phyloP scores from a whole-genome alignment of 2,797 vertebrate species.

The Neosalanx taihuensis region DNA sequence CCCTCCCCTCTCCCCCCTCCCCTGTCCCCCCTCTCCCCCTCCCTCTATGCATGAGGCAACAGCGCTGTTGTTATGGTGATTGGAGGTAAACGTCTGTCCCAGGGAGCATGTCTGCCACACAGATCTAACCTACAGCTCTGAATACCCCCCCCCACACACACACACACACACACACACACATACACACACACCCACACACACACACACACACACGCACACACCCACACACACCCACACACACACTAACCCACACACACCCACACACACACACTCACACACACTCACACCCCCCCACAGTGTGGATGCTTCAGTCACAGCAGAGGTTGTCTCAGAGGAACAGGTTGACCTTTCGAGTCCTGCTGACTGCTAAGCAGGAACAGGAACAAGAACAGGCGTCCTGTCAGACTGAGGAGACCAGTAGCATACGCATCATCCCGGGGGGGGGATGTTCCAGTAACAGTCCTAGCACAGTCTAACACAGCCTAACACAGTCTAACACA shows the following conservation, averaged over 20 bases:
- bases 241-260: too few relatives aligned
- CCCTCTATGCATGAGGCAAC: neutral
- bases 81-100: slow-evolving; percentile 24
- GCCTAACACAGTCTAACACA: too few relatives aligned
- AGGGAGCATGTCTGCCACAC: slow-evolving; percentile 18
- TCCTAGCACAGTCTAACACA: too few relatives aligned
- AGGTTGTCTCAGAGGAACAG: slow-evolving; percentile 14
- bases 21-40: neutral
- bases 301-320: slow-evolving; percentile 21
- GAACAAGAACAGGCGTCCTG: neutral
- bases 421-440: neutral
- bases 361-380: slow-evolving; percentile 25
- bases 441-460: neutral
- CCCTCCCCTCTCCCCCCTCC: too few relatives aligned
- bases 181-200: too few relatives aligned
- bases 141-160: neutral
- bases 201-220: too few relatives aligned
- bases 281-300: neutral
- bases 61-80: slow-evolving; percentile 9
- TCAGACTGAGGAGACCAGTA: slow-evolving; percentile 8
- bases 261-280: neutral
- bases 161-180: neutral
- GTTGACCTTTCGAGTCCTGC: slow-evolving; percentile 26
- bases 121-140: slow-evolving; percentile 11
- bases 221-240: too few relatives aligned